phyloP scores from a whole-genome alignment of 2,797 vertebrate genomes.

The Microhierax caerulescens region DNA sequence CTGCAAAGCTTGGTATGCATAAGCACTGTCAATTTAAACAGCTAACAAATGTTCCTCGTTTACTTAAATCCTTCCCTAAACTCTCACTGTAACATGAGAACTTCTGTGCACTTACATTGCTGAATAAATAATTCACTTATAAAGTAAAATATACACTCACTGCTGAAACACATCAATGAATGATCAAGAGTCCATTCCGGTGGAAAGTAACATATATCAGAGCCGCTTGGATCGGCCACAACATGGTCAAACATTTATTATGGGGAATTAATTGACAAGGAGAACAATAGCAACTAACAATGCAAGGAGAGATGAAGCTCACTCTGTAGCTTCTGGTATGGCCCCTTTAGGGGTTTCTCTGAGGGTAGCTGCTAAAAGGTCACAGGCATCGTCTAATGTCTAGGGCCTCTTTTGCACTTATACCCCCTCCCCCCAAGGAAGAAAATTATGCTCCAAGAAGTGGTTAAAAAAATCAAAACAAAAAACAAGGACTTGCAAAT shows the following conservation, averaged over 20 bases:
- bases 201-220: not conserved
- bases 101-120: not conserved
- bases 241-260: slow-evolving; percentile 48
- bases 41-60: not conserved
- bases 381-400: not conserved
- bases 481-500: not conserved
- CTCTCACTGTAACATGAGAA: not conserved
- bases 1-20: not conserved
- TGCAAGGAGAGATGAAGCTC: slow-evolving; percentile 20
- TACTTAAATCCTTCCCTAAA: not conserved
- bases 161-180: not conserved
- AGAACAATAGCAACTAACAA: slow-evolving; percentile 61
- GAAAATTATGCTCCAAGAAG: not conserved
- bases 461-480: slow-evolving; percentile 20
- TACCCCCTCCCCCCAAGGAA: not conserved
- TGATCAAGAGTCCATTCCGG: not conserved
- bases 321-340: slow-evolving; percentile 35
- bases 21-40: not conserved
- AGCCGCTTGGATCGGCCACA: not conserved
- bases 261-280: slow-evolving; percentile 69
- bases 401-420: not conserved
- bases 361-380: slow-evolving; percentile 58
- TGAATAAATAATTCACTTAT: not conserved
- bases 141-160: not conserved
- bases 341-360: slow-evolving; percentile 56